Percentiles rank a stretch among this genome's conserved stretches.
These are phyloP conservation scores for Cephalopachus bancanus DNA, from an alignment of 2,797 vertebrate genomes.

Conservation along the genomic window DNA sequence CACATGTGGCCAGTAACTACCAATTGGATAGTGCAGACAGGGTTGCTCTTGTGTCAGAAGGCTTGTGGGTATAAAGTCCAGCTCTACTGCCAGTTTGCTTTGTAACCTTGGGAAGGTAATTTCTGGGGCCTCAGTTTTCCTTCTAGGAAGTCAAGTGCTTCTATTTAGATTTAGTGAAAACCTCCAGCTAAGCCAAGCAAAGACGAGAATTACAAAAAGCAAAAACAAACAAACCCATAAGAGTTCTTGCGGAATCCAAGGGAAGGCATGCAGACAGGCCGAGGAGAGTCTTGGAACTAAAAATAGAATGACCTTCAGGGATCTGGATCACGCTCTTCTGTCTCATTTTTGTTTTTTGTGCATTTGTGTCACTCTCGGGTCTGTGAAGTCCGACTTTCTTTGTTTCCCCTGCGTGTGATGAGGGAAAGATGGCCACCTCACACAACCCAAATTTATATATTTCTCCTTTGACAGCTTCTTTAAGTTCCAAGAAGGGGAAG, in stretches of 20 bases:
- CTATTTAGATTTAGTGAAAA: background rate
- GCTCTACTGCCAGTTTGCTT: background rate
- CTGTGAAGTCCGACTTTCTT: background rate
- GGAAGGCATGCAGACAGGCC: background rate
- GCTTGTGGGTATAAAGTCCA: background rate
- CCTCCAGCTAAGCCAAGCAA: background rate
- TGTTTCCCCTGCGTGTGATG: background rate
- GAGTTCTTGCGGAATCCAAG: background rate
- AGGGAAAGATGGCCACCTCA: too few relatives aligned
- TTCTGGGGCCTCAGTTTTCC: background rate
- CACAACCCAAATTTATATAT: background rate
- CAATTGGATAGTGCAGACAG: background rate
- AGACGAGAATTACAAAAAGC: background rate
- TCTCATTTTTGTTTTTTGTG: background rate
- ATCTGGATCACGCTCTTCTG: background rate
- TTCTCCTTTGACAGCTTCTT: background rate
- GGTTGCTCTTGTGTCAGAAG: background rate
- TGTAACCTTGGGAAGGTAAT: background rate
- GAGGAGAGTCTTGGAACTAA: background rate
- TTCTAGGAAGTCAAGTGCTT: background rate
- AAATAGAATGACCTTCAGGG: background rate
- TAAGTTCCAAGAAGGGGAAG: background rate
- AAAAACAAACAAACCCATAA: too few relatives aligned
- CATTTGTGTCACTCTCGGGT: background rate
- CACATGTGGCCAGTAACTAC: background rate